phyloP scores from a whole-genome alignment of 2,888 invertebrate species.

The Polyploca ridens region DNA sequence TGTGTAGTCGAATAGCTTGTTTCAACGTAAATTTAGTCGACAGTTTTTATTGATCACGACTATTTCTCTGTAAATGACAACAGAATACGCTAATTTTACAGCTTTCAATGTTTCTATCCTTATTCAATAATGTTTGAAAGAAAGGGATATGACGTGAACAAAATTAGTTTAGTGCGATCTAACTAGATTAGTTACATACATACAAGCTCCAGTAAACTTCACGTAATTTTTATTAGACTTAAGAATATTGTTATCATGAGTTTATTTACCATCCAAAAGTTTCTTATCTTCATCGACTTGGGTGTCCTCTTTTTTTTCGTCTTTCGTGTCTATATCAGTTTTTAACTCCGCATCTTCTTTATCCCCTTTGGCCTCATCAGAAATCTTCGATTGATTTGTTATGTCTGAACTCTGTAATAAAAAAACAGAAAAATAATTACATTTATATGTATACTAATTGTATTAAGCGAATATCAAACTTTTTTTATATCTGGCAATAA shows the following conservation, averaged over 20 bases:
- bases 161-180: too few species aligned
- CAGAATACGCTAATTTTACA: too few species aligned
- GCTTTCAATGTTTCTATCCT: too few species aligned
- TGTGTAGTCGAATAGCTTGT: too few species aligned
- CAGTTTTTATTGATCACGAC: too few species aligned
- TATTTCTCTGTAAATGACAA: too few species aligned
- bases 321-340: constrained; percentile 80
- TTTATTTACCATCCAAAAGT: constrained; percentile 87
- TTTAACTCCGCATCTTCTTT: constrained; percentile 74
- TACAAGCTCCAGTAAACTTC: too few species aligned
- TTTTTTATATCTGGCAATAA: background rate
- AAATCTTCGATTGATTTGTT: constrained; percentile 54
- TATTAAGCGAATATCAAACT: background rate
- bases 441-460: background rate
- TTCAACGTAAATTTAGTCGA: too few species aligned
- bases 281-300: constrained; percentile 86
- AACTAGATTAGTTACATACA: too few species aligned
- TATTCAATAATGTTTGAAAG: too few species aligned
- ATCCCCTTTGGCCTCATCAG: constrained; percentile 63
- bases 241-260: background rate
- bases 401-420: constrained; percentile 58
- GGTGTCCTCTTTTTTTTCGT: constrained; percentile 81
- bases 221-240: too few species aligned
- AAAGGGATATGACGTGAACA: too few species aligned
- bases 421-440: constrained; percentile 13